phyloP scores from a whole-genome alignment of 2,888 invertebrate species.

The Formica aserva region DNA sequence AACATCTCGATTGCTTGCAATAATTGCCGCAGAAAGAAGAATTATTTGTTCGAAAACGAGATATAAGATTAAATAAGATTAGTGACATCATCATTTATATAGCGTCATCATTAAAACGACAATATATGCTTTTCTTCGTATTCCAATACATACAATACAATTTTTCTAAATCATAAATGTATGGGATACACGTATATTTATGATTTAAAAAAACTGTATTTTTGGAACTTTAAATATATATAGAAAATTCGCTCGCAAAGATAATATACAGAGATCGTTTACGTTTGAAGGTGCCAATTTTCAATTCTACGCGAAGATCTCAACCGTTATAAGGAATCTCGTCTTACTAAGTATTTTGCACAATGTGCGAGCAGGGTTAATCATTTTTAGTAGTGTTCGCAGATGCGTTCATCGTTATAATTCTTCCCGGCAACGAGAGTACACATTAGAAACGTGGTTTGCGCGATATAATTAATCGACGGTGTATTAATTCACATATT shows the following conservation, averaged over 20 bases:
- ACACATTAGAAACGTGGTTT: conserved; percentile 56
- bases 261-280: conserved; percentile 10
- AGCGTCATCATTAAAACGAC: not conserved
- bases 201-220: not conserved
- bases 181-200: not conserved
- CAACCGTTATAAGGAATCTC: conserved; percentile 61
- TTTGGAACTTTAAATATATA: not conserved
- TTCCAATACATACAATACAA: too few species aligned
- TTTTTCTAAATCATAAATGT: too few species aligned
- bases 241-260: not conserved
- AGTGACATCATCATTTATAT: not conserved
- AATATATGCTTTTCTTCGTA: not conserved
- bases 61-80: conserved; percentile 11
- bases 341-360: conserved; percentile 64
- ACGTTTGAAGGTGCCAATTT: conserved; percentile 25
- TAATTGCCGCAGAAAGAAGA: not conserved
- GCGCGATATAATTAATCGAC: conserved; percentile 72
- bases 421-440: conserved; percentile 65
- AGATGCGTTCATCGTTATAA: conserved; percentile 65
- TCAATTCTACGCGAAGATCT: conserved; percentile 57
- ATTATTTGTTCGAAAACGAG: not conserved
- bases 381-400: conserved; percentile 65
- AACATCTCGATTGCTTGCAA: conserved; percentile 1
- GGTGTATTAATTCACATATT: conserved; percentile 75
- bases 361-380: conserved; percentile 57